Percentiles rank a stretch among this genome's conserved stretches.
Evolutionary conservation across 2,113 vertebrate species (phyloP).

Genomic region (Cepphus grylle): DNA sequence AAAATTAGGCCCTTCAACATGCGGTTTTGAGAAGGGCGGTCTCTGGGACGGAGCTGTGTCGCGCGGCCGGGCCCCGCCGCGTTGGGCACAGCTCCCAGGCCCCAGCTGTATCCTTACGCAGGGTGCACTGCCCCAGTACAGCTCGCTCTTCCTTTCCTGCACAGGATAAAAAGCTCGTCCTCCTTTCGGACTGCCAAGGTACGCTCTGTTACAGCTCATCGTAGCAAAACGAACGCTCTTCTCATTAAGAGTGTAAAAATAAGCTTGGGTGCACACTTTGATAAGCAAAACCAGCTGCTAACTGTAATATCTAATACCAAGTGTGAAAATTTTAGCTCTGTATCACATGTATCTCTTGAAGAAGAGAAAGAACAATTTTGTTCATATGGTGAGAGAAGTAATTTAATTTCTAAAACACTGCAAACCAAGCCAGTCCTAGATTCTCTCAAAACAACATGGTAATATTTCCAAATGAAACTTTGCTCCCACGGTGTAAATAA

Average conservation of each 20-base stretch:
- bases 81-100: too few species aligned
- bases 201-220: neutral
- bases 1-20: rapidly evolving
- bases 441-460: rapidly evolving
- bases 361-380: neutral
- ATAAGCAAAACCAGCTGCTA: slow-evolving; percentile 20
- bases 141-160: too few species aligned
- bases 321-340: neutral
- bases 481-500: rapidly evolving
- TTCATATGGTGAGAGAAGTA: neutral
- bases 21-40: neutral
- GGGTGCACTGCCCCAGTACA: neutral
- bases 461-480: neutral
- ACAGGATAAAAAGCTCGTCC: neutral
- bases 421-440: neutral
- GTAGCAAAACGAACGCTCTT: neutral
- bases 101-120: too few species aligned
- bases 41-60: rapidly evolving
- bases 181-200: neutral
- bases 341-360: neutral
- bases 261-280: neutral
- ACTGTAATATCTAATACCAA: neutral
- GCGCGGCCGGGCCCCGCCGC: neutral
- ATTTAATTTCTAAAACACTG: neutral
- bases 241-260: neutral